These are phyloP conservation scores for Hypotaenidia philippensis DNA, from an alignment of 2,797 vertebrate species.

Conservation along the genomic window DNA sequence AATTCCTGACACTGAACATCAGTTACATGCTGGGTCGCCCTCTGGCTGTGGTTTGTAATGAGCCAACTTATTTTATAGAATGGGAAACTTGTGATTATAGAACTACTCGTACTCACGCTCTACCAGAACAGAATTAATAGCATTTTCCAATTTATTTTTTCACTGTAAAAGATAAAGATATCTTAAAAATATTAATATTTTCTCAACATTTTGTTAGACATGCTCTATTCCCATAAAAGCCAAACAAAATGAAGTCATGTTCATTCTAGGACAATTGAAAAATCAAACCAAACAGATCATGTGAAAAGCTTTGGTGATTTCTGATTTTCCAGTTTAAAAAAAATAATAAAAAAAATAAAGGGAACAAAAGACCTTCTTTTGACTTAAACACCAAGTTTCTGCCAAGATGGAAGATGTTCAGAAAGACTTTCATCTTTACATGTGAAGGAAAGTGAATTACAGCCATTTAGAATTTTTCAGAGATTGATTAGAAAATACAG, in stretches of 20 bases:
- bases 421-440: background rate
- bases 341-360: background rate
- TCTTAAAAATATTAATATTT: background rate
- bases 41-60: background rate
- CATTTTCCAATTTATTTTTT: background rate
- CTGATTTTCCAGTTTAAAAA: background rate
- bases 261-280: background rate
- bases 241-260: background rate
- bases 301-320: background rate
- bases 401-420: background rate
- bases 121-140: background rate
- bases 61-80: accelerated
- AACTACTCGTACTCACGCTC: background rate
- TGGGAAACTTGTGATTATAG: background rate
- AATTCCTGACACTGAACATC: background rate
- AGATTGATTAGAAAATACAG: background rate
- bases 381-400: background rate
- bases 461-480: background rate
- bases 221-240: background rate
- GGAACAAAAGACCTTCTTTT: accelerated
- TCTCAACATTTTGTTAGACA: background rate
- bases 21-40: background rate
- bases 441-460: background rate
- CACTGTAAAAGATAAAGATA: background rate
- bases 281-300: background rate